Conservation (phyloP, 2,888 invertebrate genomes). For the Reticulitermes lucifugus region DNA sequence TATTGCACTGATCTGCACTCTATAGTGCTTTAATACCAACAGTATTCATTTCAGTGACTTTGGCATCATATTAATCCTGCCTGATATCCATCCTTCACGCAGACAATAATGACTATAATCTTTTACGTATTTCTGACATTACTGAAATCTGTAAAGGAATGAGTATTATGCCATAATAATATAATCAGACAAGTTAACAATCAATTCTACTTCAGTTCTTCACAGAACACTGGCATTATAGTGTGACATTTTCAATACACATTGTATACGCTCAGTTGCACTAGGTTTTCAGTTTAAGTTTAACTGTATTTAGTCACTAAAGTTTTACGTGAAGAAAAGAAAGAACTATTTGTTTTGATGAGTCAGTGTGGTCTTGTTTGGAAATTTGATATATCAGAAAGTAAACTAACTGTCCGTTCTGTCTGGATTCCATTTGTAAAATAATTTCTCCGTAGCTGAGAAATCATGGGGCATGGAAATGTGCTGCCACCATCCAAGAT, state of each 20-base stretch:
- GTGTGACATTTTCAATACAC: background rate
- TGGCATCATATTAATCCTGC: slow-evolving; percentile 1
- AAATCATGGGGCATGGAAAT: background rate
- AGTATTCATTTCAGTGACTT: background rate
- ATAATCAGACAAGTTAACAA: background rate
- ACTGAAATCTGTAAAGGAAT: slow-evolving; percentile 18
- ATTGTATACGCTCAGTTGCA: background rate
- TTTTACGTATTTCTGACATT: slow-evolving; percentile 20
- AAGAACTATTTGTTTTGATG: background rate
- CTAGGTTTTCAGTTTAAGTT: background rate
- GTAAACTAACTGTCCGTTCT: slow-evolving; percentile 27
- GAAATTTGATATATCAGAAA: slow-evolving; percentile 15
- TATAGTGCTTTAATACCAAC: background rate
- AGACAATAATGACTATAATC: background rate
- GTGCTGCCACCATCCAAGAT: background rate
- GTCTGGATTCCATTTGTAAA: slow-evolving; percentile 7
- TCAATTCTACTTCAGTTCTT: background rate
- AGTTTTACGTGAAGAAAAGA: too few relatives aligned
- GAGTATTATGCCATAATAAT: slow-evolving; percentile 3
- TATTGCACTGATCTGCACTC: slow-evolving; percentile 21
- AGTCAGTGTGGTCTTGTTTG: slow-evolving; percentile 15
- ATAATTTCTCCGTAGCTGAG: slow-evolving; percentile 5
- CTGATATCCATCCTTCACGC: background rate
- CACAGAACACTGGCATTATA: background rate
- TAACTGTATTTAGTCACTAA: background rate